These are phyloP conservation scores for Ceratothoa steindachneri DNA, from an alignment of 2,888 invertebrate species.

Conservation along the genomic window DNA sequence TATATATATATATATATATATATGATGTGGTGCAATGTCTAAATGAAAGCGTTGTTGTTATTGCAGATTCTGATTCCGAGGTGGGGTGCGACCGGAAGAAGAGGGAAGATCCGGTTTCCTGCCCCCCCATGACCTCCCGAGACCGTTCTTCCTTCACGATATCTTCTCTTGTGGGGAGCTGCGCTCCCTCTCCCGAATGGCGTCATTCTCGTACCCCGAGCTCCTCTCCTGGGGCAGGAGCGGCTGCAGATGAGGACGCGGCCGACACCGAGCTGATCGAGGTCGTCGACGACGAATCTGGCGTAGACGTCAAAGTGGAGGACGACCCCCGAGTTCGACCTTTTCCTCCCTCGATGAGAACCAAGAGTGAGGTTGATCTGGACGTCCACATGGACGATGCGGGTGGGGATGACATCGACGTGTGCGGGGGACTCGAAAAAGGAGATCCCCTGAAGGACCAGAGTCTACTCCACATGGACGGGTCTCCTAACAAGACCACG, in stretches of 20 bases:
- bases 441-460: not conserved
- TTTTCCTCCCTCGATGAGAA: too few species aligned
- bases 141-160: conserved; percentile 33
- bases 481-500: not conserved
- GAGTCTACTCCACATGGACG: not conserved
- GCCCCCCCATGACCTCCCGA: not conserved
- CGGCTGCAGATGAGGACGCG: conserved; percentile 12
- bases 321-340: not conserved
- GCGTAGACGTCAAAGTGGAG: conserved; percentile 10
- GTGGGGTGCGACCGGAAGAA: not conserved
- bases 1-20: conserved; percentile 4
- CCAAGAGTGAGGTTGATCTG: not conserved
- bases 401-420: not conserved
- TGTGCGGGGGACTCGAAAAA: not conserved
- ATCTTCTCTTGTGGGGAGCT: conserved; percentile 28
- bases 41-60: too few species aligned
- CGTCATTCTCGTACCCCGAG: too few species aligned
- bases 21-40: too few species aligned
- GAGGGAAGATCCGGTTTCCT: not conserved
- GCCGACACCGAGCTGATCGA: conserved; percentile 36
- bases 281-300: conserved; percentile 25
- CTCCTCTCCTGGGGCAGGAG: not conserved
- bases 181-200: not conserved
- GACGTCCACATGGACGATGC: not conserved
- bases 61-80: not conserved